Base-by-base conservation (phyloP, 2,888 invertebrate species). In the Rhagophthalmus giganteus region DNA sequence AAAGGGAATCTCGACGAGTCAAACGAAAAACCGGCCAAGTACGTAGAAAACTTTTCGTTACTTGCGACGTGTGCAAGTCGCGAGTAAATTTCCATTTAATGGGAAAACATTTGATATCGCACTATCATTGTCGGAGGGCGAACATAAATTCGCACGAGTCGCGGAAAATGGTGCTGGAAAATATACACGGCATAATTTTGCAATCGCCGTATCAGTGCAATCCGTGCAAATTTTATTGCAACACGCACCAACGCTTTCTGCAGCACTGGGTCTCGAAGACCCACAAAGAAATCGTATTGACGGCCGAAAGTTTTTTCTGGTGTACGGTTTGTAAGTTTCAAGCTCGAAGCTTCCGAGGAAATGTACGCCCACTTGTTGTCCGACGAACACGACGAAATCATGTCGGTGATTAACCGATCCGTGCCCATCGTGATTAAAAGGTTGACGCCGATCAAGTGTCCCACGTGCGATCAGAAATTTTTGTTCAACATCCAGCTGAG, bases 121-220 rank as follows among this genome's bases (percentile, higher is more conserved):
- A 88, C 69, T 90, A 87, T 70, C 93, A 94, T 72, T 88, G 87
- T 63, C 81, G 88, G 52, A 87, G 87, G 67, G 83, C 86, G 53
- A 80, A 79, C 49, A 81, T 83, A 38, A 76, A 78, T 31, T 76
- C 79, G 54, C 79, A 81, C 2, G 75, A 76, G 15, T 78, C 81
- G 6, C 80, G 81, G 53, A 77, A 80, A 39, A 79, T 89, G 65
- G 83, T 93, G 39, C 76, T 92, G 20, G 83, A 85, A 40, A 86
- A 93, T 70, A 90, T 92, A 67, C 81, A 81, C 55, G 83, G 85
- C 49, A 85, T 94, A 54, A 86, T 91, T 3, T 79, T 85, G 49
- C 88, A 92, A 62, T 85, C 89, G 33, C 92, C 91, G 0, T 94
- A 87, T 68, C 93, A 92, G 72, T 94, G 94, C 68, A 83, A 83